These are phyloP conservation scores for Cyclura pinguis DNA, from an alignment of 2,797 vertebrate species.

Conservation along the genomic window DNA sequence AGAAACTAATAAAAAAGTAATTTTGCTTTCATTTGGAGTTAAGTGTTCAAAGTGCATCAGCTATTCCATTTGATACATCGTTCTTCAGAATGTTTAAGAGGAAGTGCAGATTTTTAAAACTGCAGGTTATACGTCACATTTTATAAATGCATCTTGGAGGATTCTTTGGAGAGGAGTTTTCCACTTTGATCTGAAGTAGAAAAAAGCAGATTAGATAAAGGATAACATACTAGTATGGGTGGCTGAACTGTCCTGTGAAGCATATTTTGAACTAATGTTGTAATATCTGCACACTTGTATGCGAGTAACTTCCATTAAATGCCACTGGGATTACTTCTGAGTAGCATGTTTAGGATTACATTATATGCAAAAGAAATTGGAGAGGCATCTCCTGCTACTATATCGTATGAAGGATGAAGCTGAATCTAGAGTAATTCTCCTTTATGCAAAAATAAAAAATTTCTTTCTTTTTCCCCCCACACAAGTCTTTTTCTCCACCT, in stretches of 20 bases:
- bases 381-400: background rate
- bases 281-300: background rate
- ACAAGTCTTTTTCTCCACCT: too few relatives aligned
- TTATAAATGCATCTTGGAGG: constrained; percentile 72
- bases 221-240: background rate
- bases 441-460: background rate
- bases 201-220: background rate
- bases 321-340: background rate
- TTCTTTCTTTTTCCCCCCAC: too few relatives aligned
- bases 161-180: constrained; percentile 55
- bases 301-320: background rate
- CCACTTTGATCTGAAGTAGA: background rate
- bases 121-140: constrained; percentile 54
- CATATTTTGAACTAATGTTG: background rate
- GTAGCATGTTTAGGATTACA: background rate
- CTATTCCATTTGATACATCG: constrained; percentile 75
- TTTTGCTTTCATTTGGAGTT: constrained; percentile 77
- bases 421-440: background rate
- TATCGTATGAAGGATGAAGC: background rate
- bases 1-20: constrained; percentile 82
- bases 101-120: constrained; percentile 72
- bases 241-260: background rate
- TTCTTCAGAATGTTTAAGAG: constrained; percentile 72
- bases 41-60: constrained; percentile 77
- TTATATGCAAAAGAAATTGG: background rate